These are phyloP conservation scores for Sisyra terminalis DNA, from an alignment of 2,888 invertebrate genomes.

Conservation along the genomic window DNA sequence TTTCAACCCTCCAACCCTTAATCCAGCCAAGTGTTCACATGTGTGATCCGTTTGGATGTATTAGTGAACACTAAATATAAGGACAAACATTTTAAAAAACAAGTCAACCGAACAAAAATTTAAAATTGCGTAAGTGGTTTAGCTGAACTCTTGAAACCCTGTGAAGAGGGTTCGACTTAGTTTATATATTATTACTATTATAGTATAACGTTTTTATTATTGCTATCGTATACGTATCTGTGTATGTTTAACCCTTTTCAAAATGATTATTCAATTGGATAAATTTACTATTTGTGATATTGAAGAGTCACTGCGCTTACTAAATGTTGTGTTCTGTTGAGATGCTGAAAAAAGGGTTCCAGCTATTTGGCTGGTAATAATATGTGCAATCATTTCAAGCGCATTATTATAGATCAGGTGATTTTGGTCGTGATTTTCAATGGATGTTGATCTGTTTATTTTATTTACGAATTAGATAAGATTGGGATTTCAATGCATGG, in stretches of 20 bases:
- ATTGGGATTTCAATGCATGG: too few species aligned
- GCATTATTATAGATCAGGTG: background rate
- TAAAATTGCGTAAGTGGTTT: background rate
- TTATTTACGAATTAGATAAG: too few species aligned
- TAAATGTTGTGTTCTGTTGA: background rate
- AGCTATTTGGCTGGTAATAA: too few species aligned
- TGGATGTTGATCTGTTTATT: background rate
- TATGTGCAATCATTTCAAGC: background rate
- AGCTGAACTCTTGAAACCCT: too few species aligned
- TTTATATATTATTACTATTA: background rate
- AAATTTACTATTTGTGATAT: background rate
- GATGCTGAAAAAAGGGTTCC: background rate
- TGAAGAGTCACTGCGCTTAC: slow-evolving; percentile 4
- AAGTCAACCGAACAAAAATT: slow-evolving; percentile 4
- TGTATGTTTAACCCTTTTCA: slow-evolving; percentile 5
- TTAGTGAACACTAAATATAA: too few species aligned
- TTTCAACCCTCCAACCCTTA: too few species aligned
- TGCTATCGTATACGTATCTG: too few species aligned
- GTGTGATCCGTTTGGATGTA: too few species aligned
- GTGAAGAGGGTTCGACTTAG: too few species aligned
- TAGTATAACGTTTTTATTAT: slow-evolving; percentile 1
- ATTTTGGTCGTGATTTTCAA: background rate
- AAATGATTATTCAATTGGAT: slow-evolving; percentile 2
- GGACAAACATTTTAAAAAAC: background rate
- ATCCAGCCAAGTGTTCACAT: too few species aligned